A percentile compares a stretch with the other conserved stretches of the same genome.
phyloP scores from a whole-genome alignment of 2,113 vertebrate species.

The Podarcis raffonei region DNA sequence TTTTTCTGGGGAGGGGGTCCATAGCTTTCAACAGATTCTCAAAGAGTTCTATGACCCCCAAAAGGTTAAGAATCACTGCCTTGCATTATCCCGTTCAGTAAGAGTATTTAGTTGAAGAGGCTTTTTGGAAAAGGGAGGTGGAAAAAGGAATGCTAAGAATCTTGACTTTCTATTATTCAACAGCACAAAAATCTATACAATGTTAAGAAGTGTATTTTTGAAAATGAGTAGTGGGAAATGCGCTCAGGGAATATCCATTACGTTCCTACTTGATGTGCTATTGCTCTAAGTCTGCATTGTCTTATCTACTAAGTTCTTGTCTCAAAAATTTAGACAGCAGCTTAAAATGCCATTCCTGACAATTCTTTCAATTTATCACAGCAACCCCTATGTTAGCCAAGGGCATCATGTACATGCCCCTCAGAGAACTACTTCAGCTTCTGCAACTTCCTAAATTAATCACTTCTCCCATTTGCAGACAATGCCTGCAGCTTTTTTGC shows the following conservation, averaged over 20 bases:
- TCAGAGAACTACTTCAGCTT: conserved; percentile 17
- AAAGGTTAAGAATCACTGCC: no score
- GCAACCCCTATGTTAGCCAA: neutral
- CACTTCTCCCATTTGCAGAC: neutral
- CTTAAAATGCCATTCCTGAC: conserved; percentile 26
- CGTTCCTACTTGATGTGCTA: conserved; percentile 20
- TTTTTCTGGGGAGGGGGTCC: no score
- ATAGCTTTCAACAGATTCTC: no score
- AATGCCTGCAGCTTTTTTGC: neutral
- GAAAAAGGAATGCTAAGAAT: neutral
- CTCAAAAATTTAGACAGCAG: conserved; percentile 21
- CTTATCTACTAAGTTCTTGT: conserved; percentile 18
- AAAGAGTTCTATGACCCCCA: no score
- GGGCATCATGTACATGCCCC: conserved; percentile 6
- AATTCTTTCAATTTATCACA: conserved; percentile 18
- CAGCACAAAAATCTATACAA: neutral
- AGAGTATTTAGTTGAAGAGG: neutral
- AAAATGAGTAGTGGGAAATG: conserved; percentile 24
- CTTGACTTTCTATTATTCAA: neutral
- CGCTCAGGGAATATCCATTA: conserved; percentile 23
- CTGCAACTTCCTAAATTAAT: neutral
- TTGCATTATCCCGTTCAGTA: neutral
- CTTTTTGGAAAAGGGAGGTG: neutral
- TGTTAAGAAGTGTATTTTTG: neutral
- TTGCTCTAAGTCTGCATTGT: neutral